Percentiles rank a stretch among this genome's conserved stretches.
Conservation (phyloP, 2,113 vertebrate genomes). For the Archocentrus centrarchus region DNA sequence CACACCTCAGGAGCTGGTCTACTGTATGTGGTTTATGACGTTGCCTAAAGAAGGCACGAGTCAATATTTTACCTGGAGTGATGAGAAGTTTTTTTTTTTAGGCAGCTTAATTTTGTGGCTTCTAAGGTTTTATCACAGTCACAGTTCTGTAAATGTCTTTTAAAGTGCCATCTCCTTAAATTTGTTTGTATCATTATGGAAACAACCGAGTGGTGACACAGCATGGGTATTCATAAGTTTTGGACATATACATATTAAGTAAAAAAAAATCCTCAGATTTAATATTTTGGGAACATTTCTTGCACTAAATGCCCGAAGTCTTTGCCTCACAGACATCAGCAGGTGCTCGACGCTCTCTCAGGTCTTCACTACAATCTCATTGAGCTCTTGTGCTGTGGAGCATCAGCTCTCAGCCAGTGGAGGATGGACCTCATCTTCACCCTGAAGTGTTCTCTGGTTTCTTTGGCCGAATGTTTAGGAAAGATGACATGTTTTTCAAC, state of each 20-base stretch:
- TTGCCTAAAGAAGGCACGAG: not conserved
- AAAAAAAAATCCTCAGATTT: not conserved
- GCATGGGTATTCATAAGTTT: not conserved
- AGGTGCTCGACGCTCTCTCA: not conserved
- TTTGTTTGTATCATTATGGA: not conserved
- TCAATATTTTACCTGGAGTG: not conserved
- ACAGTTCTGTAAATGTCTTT: not conserved
- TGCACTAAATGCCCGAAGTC: not conserved
- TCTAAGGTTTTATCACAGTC: not conserved
- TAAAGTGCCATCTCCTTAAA: not conserved
- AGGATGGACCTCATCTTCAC: not conserved
- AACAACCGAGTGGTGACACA: not conserved
- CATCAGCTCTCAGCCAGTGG: not conserved
- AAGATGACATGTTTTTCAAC: not conserved
- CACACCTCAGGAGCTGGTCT: not conserved
- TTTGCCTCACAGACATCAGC: not conserved
- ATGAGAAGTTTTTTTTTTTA: not conserved
- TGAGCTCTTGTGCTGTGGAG: not conserved
- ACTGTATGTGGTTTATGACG: not conserved
- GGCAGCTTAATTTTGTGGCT: not conserved
- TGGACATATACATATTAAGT: not conserved
- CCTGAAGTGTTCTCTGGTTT: not conserved
- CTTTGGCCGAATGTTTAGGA: not conserved
- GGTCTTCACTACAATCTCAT: not conserved
- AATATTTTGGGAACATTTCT: not conserved